Base-by-base conservation (phyloP, 2,888 invertebrate species). In the Watsonalla binaria region DNA sequence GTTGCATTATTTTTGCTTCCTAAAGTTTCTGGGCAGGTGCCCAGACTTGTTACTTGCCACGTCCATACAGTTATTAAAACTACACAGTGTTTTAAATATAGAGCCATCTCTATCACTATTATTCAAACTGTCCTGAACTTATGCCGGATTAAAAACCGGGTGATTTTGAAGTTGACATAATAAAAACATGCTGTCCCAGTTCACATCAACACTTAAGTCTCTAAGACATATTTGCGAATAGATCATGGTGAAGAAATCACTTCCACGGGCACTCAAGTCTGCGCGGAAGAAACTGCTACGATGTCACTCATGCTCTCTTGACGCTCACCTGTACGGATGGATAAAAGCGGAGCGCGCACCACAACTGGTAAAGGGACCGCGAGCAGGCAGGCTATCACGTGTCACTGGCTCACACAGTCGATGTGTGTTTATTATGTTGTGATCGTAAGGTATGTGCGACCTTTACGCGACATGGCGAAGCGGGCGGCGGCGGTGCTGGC, bases 71-170 rank as follows among this genome's bases (percentile, higher is more conserved):
- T 76, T 66, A 83, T 74, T 61, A 84, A 71, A 74, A 87, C 68
- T 66, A 85, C 74, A 70, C 74, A 83, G 67, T 76, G 76, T 70
- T 76, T 83, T 59, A 78, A 73, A 66, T 73, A 70, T 65, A 75
- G 72, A 80, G 86, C 87, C 90, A 90, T 90, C 69, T 81, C 81
- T 76, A 69, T 59, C 57, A 61, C 54, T 55, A 54, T 61, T 54
- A 24, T 51, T 62, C 8, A 11, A 5, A 42, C 11, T 11, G 53
- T 34, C 45, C 59, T 59, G 54, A 59, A 47, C 70, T 80, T 84
- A 87, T 61, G 83, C 84, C 58, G 87, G 86, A 75, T 85, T 87
- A 63, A 85, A 81, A 72, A 82, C 78, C 69, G 84, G 75, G 68
- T 81, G 69, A 60, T 77, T 77, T 66, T 77, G 78, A 59, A 80